A percentile compares a stretch with the other conserved stretches of the same genome.
phyloP scores from a whole-genome alignment of 2,888 invertebrate species.

The Sarcophaga variegata region DNA sequence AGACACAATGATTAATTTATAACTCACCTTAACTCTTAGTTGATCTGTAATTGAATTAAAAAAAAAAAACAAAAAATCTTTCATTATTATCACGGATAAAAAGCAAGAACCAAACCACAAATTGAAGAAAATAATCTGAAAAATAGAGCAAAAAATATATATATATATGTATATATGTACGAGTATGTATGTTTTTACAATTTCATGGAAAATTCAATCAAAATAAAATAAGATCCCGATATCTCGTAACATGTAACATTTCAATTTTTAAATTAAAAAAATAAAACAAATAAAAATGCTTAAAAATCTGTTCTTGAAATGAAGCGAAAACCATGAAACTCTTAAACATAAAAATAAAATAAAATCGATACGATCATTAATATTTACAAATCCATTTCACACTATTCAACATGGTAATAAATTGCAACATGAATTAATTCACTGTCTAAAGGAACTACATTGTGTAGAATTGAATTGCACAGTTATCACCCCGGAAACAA shows the following conservation, averaged over 20 bases:
- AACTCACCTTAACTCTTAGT: slow-evolving; percentile 15
- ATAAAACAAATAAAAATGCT: too few species aligned
- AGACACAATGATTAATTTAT: slow-evolving; percentile 16
- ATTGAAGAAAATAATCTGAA: slow-evolving; percentile 1
- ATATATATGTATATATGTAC: too few species aligned
- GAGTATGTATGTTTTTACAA: background rate
- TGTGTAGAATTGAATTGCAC: too few species aligned
- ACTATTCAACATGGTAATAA: too few species aligned
- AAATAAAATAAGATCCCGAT: background rate
- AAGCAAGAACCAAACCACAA: slow-evolving; percentile 22
- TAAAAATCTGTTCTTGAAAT: too few species aligned
- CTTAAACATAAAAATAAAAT: slow-evolving; percentile 2
- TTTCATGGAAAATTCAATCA: too few species aligned
- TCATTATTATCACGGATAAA: slow-evolving; percentile 10
- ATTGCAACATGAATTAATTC: too few species aligned
- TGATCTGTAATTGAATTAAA: slow-evolving; percentile 30
- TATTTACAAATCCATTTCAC: too few species aligned
- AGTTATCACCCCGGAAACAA: too few species aligned
- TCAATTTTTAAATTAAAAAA: slow-evolving; percentile 30
- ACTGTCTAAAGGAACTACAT: too few species aligned
- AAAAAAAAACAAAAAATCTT: slow-evolving; percentile 14
- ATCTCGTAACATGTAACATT: slow-evolving; percentile 29
- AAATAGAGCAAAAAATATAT: background rate
- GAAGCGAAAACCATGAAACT: slow-evolving; percentile 14
- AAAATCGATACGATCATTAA: background rate